phyloP scores from a whole-genome alignment of 2,113 vertebrate species.

The Erinaceus europaeus region DNA sequence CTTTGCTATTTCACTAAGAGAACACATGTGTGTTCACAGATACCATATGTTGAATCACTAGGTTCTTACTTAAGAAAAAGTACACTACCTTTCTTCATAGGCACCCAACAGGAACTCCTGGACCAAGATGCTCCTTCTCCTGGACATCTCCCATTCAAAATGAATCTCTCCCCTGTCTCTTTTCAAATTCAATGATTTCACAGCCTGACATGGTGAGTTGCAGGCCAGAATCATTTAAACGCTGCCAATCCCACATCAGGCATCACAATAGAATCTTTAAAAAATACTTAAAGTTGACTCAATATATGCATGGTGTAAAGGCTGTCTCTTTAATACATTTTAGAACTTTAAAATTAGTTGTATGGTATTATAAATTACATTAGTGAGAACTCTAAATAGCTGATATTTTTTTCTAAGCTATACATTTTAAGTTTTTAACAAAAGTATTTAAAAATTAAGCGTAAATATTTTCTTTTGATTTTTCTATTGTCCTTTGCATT shows the following conservation, averaged over 20 bases:
- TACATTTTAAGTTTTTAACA: slow-evolving; percentile 13
- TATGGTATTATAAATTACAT: not conserved
- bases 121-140: not conserved
- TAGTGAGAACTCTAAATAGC: not conserved
- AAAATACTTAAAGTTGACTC: slow-evolving; percentile 21
- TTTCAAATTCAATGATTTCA: slow-evolving; percentile 37
- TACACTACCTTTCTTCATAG: not conserved
- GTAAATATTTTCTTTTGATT: slow-evolving; percentile 24
- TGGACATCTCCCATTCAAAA: slow-evolving; percentile 15
- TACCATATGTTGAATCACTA: not conserved
- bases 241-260: not conserved
- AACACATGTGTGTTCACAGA: slow-evolving; percentile 16
- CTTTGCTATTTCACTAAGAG: slow-evolving; percentile 19
- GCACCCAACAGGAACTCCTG: not conserved
- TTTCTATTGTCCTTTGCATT: not conserved
- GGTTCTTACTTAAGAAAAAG: not conserved
- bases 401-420: not conserved
- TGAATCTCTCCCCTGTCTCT: not conserved
- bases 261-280: slow-evolving; percentile 28
- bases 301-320: not conserved
- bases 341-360: slow-evolving; percentile 29
- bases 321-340: not conserved
- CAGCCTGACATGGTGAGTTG: not conserved
- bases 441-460: slow-evolving; percentile 7
- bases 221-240: slow-evolving; percentile 2